Percentiles rank a stretch among this genome's conserved stretches.
phyloP scores from a whole-genome alignment of 2,113 vertebrate genomes.

The Coptodon bakossiorum region DNA sequence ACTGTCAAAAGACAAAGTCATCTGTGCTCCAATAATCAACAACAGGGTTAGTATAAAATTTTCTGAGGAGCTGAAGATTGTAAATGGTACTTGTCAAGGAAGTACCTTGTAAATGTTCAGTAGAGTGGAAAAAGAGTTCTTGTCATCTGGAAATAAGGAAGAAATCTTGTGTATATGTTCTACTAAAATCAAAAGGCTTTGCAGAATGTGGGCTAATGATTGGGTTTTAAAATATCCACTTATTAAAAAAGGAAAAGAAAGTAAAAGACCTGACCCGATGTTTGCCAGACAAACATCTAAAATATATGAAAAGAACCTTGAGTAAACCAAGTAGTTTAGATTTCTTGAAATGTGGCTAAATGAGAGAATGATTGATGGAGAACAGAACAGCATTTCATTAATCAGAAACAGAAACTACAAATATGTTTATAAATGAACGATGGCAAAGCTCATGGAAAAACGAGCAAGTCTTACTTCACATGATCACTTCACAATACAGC shows the following conservation, averaged over 20 bases:
- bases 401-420: background rate
- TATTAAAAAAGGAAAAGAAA: background rate
- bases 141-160: background rate
- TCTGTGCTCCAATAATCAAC: background rate
- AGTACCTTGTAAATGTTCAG: background rate
- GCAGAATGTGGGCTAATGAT: background rate
- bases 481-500: background rate
- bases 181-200: background rate
- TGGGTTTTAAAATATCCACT: accelerated
- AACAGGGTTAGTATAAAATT: background rate
- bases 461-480: background rate
- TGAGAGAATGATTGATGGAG: background rate
- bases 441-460: background rate
- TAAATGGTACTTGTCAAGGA: background rate
- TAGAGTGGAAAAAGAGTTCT: background rate
- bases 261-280: background rate
- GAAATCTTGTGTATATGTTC: background rate
- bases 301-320: background rate
- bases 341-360: background rate
- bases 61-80: background rate
- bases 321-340: accelerated
- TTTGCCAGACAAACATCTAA: background rate
- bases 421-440: background rate
- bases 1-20: accelerated
- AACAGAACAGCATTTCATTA: background rate